Base-by-base conservation (phyloP, 2,888 invertebrate genomes). In the Lagria hirta region DNA sequence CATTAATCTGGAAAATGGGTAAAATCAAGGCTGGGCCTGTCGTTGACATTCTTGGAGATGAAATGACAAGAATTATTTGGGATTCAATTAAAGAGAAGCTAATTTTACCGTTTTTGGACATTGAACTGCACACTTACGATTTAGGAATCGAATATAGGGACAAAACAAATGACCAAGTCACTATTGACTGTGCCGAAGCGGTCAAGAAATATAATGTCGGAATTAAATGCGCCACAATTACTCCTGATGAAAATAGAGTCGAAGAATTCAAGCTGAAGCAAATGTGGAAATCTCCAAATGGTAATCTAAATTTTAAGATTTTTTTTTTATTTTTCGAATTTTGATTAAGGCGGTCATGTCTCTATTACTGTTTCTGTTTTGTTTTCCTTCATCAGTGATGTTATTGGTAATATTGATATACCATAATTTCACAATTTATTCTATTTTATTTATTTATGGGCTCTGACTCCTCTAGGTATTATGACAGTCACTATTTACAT, bases 11-110 rank as follows among this genome's bases (percentile, higher is more conserved):
- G n/a, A 66, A 54, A 35, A 79, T 80, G 80, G 73, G 74, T 59
- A 84, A 84, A 74, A 84, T 85, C 55, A 81, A 84, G 76, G 82
- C 82, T 55, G 93, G 93, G 68, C 88, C 92, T 29, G 91, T 94
- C 50, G 94, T 94, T 29, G 93, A 94, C 70, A 82, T 92, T 61
- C 80, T 92, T 36, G 94, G 94, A n/a, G 93, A 94, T 79, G 94
- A 94, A 74, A 93, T 93, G 93, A 93, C 93, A 23, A 82, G 98
- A 60, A 91, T 99, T 54, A 97, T 99, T 68, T 99, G 98, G 98
- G 95, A 97, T 65, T 80, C 90, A 20, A 99, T 99, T 62, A 99
- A 98, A 73, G 83, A 97, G 43, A 98, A 98, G 72, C 80, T 99
- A 21, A 96, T 99, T 65, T 75, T 97, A 49, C 98, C 98, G 1